Evolutionary conservation across 1,140 invertebrate genomes (phyloP), one percentile per base, ranked within the genome.

Genomic region (Pogonus chalceus): DNA sequence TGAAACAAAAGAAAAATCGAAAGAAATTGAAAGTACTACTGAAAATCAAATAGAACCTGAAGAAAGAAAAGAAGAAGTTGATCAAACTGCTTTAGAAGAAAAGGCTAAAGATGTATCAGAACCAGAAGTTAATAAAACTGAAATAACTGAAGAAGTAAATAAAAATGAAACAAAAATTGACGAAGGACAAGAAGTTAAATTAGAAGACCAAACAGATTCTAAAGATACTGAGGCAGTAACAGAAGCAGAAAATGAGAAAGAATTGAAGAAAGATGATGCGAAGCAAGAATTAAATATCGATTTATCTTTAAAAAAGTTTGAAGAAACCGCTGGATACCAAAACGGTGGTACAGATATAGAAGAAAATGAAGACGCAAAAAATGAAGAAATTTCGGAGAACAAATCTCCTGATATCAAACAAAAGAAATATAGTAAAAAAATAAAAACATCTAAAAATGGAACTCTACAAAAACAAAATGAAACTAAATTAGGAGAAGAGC

Each of bases 401-500:
- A 24, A 9, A 54, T 24, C 23, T 39, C 46, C 53, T 10, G 21
- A 55, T 56, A 24, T 10, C 20, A 46, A 53, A 21, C 23, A 54
- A 23, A 53, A 31, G 20, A 51, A 57, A 23, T 35, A 14, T 1
- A 26, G 56, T 20, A 55, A 54, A 39, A 37, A 58, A 54, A 56
- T 54, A 56, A 48, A 35, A 35, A 37, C 56, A n/a, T n/a, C n/a
- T n/a, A n/a, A 57, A 54, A 59, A 59, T 53, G 52, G 54, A 49
- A 49, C 49, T 37, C 23, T 50, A 54, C 35, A 55, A 61, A 21
- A n/a, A n/a, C n/a, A 56, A 58, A 56, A 59, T 58, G 37, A 20
- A 59, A 50, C 73, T 73, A 62, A 71, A 72, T 68, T 70, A 70
- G 20, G 70, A 75, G 61, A 76, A 68, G 62, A 74, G 74, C 54